phyloP scores from a whole-genome alignment of 2,113 vertebrate species.

The Tor tambroides region DNA sequence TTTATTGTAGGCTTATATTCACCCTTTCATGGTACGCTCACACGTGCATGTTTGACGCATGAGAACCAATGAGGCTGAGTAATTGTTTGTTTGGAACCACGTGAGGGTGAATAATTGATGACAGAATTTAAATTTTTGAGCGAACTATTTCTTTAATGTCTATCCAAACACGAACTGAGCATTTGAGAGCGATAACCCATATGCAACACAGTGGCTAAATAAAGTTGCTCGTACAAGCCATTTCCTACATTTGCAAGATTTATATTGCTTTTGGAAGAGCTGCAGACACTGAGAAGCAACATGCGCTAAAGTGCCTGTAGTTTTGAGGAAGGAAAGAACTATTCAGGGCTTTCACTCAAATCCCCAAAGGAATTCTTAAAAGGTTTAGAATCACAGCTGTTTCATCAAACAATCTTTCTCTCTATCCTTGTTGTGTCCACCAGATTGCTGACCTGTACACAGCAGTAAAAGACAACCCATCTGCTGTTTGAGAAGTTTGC shows the following conservation, averaged over 20 bases:
- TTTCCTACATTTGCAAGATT: conserved; percentile 15
- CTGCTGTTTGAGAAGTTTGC: neutral
- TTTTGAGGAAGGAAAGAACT: neutral
- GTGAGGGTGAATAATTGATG: no score
- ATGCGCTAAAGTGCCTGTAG: neutral
- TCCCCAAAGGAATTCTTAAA: neutral
- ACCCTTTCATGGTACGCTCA: neutral
- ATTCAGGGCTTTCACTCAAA: neutral
- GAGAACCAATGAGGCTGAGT: neutral
- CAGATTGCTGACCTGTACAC: conserved; percentile 7
- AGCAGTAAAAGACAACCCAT: neutral
- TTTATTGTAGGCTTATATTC: no score
- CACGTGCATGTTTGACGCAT: neutral
- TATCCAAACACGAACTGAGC: neutral
- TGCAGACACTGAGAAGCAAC: neutral
- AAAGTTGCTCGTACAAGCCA: neutral
- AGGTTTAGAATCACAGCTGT: conserved; percentile 3
- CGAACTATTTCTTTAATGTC: no score
- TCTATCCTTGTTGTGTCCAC: neutral
- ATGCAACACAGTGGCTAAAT: conserved; percentile 5
- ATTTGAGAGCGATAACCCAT: neutral
- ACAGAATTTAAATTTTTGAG: no score
- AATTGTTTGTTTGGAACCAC: neutral
- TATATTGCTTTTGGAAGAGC: conserved; percentile 8
- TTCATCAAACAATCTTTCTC: neutral